Evolutionary conservation across 1,140 invertebrate genomes (phyloP).

Genomic region (Penaeus japonicus): DNA sequence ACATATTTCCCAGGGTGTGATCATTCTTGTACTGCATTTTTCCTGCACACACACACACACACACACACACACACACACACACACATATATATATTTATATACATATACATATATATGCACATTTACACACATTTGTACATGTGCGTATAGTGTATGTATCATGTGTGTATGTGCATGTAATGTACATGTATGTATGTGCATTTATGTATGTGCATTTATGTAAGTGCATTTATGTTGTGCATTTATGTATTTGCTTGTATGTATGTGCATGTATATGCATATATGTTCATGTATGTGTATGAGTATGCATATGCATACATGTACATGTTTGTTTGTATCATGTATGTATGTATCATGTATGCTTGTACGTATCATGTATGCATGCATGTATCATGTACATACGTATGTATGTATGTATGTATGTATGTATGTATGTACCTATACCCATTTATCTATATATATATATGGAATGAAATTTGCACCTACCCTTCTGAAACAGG

Average conservation of each 20-base stretch:
- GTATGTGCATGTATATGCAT: background rate
- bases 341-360: background rate
- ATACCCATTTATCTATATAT: too few relatives aligned
- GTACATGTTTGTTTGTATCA: background rate
- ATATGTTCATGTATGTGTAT: background rate
- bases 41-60: too few relatives aligned
- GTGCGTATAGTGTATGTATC: too few relatives aligned
- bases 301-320: background rate
- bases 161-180: too few relatives aligned
- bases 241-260: background rate
- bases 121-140: background rate
- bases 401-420: background rate
- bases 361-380: too few relatives aligned
- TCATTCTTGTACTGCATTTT: too few relatives aligned
- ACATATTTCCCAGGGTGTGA: too few relatives aligned
- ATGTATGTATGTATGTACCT: background rate
- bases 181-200: background rate
- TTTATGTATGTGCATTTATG: background rate
- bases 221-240: background rate
- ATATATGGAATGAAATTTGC: background rate
- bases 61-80: background rate
- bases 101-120: background rate
- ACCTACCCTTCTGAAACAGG: conserved; percentile 2
- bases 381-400: too few relatives aligned
- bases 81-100: background rate